Evolutionary conservation across 1,140 invertebrate genomes (phyloP), one percentile per base, ranked within the genome.

Genomic region (Drosophila paulistorum): DNA sequence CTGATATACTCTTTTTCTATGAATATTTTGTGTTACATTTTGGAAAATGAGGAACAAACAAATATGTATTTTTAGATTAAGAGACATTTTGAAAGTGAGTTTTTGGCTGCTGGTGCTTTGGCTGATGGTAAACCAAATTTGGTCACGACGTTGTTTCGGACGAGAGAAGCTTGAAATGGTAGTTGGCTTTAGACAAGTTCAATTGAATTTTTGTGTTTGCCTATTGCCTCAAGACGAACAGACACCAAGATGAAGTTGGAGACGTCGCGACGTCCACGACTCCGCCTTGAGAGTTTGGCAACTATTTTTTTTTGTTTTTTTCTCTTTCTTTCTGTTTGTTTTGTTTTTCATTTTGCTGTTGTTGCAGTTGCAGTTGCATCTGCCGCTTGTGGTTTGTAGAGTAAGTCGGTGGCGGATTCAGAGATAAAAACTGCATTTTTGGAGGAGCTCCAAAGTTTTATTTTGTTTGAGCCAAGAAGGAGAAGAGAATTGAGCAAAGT

Each of bases 31-130:
- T 30, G 30, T 30, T 30, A 30, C 30, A 6, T 23, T 23, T 23
- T 51, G 20, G 45, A 23, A 51, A 51, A 23, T 51, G 45, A 23
- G 17, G 9, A 3, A 35, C 20, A 9, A 51, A 20, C 17, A 23
- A 51, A 23, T 51, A 51, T 51, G 45, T 23, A 51, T 51, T 51
- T 51, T 23, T 51, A 51, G 45, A 51, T 51, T 20, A 68, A 68
- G 62, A 66, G 60, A 74, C 63, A 82, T 77, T 79, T 74, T 51
- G 73, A 87, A 87, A 87, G 83, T 79, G 83, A 86, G 76, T 81
- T 79, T 78, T 67, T 62, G 37, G 23, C 72, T 66, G 78, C 82
- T 68, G n/a, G n/a, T n/a, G n/a, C n/a, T n/a, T n/a, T n/a, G n/a
- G 69, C 59, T 51, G 45, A 7, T 23, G 17, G 33, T 68, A 81